Evolutionary conservation across 2,113 vertebrate genomes (phyloP).

Genomic region (Marcusenius ussheri): DNA sequence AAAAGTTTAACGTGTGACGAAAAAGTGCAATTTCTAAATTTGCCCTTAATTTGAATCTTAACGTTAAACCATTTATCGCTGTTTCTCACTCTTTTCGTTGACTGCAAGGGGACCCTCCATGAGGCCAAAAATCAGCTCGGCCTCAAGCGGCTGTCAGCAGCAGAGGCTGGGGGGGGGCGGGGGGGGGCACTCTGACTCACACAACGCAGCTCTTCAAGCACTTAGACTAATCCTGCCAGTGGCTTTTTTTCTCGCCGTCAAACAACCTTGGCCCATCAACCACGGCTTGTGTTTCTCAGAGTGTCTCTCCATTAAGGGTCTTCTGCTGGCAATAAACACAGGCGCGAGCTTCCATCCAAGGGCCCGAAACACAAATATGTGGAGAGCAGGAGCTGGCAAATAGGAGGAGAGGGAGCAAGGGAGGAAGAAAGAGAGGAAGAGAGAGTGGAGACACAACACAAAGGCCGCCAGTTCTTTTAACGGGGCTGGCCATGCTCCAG

Average conservation of each 20-base stretch:
- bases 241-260: constrained; percentile 56
- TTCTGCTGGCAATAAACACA: constrained; percentile 59
- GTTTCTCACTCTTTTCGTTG: constrained; percentile 6
- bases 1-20: background rate
- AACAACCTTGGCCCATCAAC: constrained; percentile 72
- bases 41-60: background rate
- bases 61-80: background rate
- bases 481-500: constrained; percentile 61
- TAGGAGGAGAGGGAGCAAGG: background rate
- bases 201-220: constrained; percentile 69
- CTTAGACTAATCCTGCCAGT: constrained; percentile 62
- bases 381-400: background rate
- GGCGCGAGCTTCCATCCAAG: constrained; percentile 65
- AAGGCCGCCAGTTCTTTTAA: constrained; percentile 66
- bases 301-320: constrained; percentile 67
- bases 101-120: background rate
- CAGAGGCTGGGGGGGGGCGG: background rate
- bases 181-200: constrained; percentile 54
- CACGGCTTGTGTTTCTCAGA: constrained; percentile 72
- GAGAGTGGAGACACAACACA: constrained; percentile 31
- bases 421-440: background rate
- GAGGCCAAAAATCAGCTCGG: constrained; percentile 4
- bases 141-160: background rate
- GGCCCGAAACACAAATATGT: background rate
- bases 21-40: background rate